Base-by-base conservation (phyloP, 2,888 invertebrate species). In the Leucophenga maculata region DNA sequence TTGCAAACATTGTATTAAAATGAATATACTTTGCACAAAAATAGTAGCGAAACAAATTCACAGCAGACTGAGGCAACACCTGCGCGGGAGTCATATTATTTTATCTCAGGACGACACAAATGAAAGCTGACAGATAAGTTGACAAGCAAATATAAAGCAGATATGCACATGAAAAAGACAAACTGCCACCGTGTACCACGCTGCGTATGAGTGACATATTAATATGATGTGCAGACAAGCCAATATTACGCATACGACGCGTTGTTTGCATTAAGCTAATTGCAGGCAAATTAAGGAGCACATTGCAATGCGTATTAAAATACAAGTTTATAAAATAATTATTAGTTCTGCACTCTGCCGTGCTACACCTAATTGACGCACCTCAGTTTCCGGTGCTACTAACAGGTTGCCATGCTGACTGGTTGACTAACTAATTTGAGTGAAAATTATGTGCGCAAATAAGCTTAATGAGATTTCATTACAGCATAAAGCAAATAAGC, bases 181-280 rank as follows among this genome's bases (percentile, higher is more conserved):
- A 26, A 26, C 3, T 26, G 3, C 3, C 26, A 3, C 4, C 4
- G 26, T 4, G 26, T 26, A 26, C 3, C 39, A 69, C 52, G 69
- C 60, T 71, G 46, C 46, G 46, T 46, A 46, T 46, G 46, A 46
- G 26, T 26, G 26, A 26, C 26, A 26, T 26, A 26, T 26, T 2
- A 26, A 26, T 26, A 26, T 26, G 26, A 26, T 26, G 4, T 26
- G 26, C 26, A 26, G 3, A 67, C 70, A 55, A 76, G 80, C 75
- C 80, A 77, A 80, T 76, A 75, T 77, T 46, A 67, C 75, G 65
- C 76, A 78, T 71, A 74, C 73, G 74, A 77, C 71, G 67, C 67
- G 70, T 72, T 69, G 73, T n/a, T 16, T 39, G 62, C 76, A 79
- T 78, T 78, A 78, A 67, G 73, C 78, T 80, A 80, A 80, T 80